Base-by-base conservation (phyloP, 2,888 invertebrate genomes). In the Vesta saturnalis region DNA sequence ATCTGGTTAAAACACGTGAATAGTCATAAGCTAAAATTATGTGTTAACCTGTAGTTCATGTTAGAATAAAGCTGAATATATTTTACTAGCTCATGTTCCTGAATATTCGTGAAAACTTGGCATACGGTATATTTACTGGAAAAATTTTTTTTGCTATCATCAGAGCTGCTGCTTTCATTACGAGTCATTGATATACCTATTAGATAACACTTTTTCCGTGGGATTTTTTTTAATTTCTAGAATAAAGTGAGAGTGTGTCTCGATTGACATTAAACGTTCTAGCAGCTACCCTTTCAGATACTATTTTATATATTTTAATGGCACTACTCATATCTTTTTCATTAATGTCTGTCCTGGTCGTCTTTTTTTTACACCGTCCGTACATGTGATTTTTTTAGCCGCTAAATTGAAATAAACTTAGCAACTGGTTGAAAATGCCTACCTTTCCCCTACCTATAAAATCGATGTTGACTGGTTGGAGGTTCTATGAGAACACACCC, bases 1-100 rank as follows among this genome's bases (percentile, higher is more conserved):
- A 49, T 6, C 15, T 49, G 3, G 15, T 12, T 14, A 15, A 18
- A 49, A 49, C 18, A 49, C 15, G 1, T 18, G 21, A 18, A 52
- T 52, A 52, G 8, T 52, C 52, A 8, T 52, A 52, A 12, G 52
- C 52, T 19, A 52, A 21, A 5, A 52, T 52, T 52, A 21, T 52
- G 15, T 1, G 47, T 59, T 14, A 59, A 18, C n/a, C 59, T 46
- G 14, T 43, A 59, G 16, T 43, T 43, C 46, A 59, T 59, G 18
- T 46, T 18, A 15, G 46, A 59, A 39, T 16, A n/a, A n/a, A 22
- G n/a, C 16, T 43, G n/a, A 19, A 59, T 59, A 43, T 59, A 59
- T 46, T 46, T 46, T 10, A 59, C 59, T 39, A 59, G 14, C 19
- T 43, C 21, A 3, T 21, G 16, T 46, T 59, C 59, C 21, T 59